phyloP scores from a whole-genome alignment of 2,113 vertebrate genomes.

The Sebastes schlegelii region DNA sequence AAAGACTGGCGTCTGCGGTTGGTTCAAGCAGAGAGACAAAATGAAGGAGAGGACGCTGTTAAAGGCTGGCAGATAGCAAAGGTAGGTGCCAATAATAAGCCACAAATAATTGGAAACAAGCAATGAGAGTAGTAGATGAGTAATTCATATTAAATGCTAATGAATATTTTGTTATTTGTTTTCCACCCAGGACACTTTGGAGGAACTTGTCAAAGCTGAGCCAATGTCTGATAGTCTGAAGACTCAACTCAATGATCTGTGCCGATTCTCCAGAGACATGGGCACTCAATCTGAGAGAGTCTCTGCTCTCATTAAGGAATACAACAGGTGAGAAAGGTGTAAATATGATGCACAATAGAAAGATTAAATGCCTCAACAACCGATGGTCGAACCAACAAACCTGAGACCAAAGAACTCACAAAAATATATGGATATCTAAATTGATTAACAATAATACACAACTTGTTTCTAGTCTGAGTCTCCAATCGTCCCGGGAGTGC shows the following conservation, averaged over 20 bases:
- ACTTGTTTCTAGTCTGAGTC: slow-evolving; percentile 86
- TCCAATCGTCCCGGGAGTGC: slow-evolving; percentile 92
- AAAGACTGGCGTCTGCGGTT: slow-evolving; percentile 82
- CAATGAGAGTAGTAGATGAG: neutral
- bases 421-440: too few relatives aligned
- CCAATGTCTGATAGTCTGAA: slow-evolving; percentile 90
- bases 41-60: slow-evolving; percentile 87
- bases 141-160: neutral
- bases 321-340: slow-evolving; percentile 88
- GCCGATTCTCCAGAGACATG: slow-evolving; percentile 94
- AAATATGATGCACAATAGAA: neutral
- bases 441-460: neutral
- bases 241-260: slow-evolving; percentile 93
- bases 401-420: neutral
- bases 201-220: slow-evolving; percentile 90
- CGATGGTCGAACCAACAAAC: neutral
- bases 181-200: slow-evolving; percentile 86
- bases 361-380: neutral
- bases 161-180: neutral
- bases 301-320: slow-evolving; percentile 94
- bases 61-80: slow-evolving; percentile 91
- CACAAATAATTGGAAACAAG: neutral
- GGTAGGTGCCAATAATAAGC: slow-evolving; percentile 74
- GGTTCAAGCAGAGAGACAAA: slow-evolving; percentile 81
- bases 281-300: slow-evolving; percentile 90